phyloP scores from a whole-genome alignment of 2,797 vertebrate species.

The Antennarius maculatus region DNA sequence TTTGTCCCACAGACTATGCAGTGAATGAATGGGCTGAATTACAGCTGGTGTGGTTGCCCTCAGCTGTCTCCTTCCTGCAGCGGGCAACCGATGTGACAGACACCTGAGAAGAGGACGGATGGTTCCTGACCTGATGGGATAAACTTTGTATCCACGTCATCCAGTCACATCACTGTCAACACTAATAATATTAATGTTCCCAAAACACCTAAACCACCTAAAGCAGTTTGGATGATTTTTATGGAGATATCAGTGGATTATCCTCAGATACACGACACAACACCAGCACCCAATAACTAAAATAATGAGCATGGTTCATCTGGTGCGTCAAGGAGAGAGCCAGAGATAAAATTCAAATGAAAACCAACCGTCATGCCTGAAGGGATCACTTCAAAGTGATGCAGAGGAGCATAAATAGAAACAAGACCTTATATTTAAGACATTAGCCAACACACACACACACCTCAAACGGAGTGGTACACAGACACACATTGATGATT shows the following conservation, averaged over 20 bases:
- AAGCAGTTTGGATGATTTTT: background rate
- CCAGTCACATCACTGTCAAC: conserved; percentile 20
- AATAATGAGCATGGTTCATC: too few species aligned
- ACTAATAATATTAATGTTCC: background rate
- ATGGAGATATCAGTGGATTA: background rate
- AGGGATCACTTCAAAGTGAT: conserved; percentile 56
- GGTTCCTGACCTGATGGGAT: conserved; percentile 18
- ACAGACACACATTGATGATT: conserved; percentile 8
- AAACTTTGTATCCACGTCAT: background rate
- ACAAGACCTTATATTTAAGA: conserved; percentile 64
- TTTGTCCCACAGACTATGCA: background rate
- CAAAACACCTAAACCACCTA: too few species aligned
- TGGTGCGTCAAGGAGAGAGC: conserved; percentile 27
- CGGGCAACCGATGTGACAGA: conserved; percentile 31
- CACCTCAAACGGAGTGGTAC: conserved; percentile 22
- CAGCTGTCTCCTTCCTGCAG: conserved; percentile 46
- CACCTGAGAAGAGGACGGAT: conserved; percentile 42
- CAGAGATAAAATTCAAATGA: conserved; percentile 52
- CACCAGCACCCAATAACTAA: background rate
- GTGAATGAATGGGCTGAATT: conserved; percentile 14
- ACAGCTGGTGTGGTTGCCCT: conserved; percentile 22
- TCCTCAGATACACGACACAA: background rate
- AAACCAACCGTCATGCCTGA: conserved; percentile 56
- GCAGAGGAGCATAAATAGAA: conserved; percentile 66
- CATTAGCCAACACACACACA: conserved; percentile 12